A percentile compares a stretch with the other conserved stretches of the same genome.
These are phyloP conservation scores for Pandion haliaetus DNA, from an alignment of 2,113 vertebrate genomes.

Conservation along the genomic window DNA sequence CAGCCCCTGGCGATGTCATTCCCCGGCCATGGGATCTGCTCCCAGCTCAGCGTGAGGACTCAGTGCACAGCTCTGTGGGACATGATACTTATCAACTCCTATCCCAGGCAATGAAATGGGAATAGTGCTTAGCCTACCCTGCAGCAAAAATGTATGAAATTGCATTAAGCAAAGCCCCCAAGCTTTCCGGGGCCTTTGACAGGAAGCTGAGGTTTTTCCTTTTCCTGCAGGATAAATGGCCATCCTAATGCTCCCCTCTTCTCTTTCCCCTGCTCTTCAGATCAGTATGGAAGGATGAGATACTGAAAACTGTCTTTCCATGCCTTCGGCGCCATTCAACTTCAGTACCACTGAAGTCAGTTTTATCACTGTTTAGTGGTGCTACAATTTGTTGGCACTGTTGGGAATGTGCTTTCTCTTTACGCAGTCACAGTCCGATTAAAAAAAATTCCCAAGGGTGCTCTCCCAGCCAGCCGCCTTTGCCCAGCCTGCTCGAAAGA, in stretches of 20 bases:
- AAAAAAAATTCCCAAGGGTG: background rate
- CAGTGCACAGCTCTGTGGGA: constrained; percentile 26
- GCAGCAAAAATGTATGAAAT: constrained; percentile 74
- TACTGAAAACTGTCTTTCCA: constrained; percentile 13
- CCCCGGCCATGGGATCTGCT: constrained; percentile 46
- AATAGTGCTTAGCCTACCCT: constrained; percentile 55
- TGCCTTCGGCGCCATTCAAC: background rate
- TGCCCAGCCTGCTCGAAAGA: background rate
- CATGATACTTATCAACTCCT: constrained; percentile 52
- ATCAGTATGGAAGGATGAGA: background rate
- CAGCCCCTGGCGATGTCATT: constrained; percentile 16
- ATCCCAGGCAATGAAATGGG: constrained; percentile 52
- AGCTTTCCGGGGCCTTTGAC: constrained; percentile 60
- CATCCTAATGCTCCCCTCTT: constrained; percentile 11
- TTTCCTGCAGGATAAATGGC: background rate
- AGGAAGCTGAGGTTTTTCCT: background rate
- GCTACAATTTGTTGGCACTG: background rate
- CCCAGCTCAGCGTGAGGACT: constrained; percentile 54
- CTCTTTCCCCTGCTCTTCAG: constrained; percentile 39
- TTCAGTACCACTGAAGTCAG: background rate
- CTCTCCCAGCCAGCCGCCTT: background rate
- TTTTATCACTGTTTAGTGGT: background rate
- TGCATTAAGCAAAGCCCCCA: constrained; percentile 42
- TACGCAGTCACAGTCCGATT: background rate
- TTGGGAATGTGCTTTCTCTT: background rate